A percentile compares a stretch with the other conserved stretches of the same genome.
These are phyloP conservation scores for Montipora capitata DNA, from an alignment of 92 coral and sea anemone genomes.

Conservation along the genomic window DNA sequence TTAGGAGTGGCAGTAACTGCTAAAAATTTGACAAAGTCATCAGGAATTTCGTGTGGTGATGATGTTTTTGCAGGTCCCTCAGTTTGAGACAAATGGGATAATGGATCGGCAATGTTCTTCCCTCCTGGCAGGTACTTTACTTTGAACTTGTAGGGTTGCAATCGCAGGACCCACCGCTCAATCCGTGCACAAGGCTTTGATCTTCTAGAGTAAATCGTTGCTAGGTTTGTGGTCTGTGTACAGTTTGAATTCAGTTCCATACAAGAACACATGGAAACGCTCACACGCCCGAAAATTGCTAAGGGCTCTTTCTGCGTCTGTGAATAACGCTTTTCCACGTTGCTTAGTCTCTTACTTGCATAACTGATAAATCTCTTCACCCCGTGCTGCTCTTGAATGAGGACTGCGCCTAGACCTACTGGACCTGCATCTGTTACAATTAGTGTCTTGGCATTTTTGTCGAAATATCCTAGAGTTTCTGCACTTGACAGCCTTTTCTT, in stretches of 20 bases:
- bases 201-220: neutral
- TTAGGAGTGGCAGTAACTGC: too few relatives aligned
- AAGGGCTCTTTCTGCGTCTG: neutral
- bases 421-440: slow-evolving; percentile 1
- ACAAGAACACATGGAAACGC: neutral
- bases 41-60: neutral
- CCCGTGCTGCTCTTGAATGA: slow-evolving; percentile 3
- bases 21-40: too few relatives aligned
- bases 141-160: too few relatives aligned
- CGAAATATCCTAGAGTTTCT: neutral
- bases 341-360: neutral
- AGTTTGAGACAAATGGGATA: neutral
- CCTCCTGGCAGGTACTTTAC: too few relatives aligned
- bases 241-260: neutral
- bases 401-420: slow-evolving; percentile 2
- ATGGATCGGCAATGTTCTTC: too few relatives aligned
- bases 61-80: neutral
- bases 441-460: slow-evolving; percentile 1
- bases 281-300: slow-evolving; percentile 1
- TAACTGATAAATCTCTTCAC: too few relatives aligned
- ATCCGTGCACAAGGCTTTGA: neutral
- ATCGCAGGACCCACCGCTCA: too few relatives aligned
- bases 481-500: neutral
- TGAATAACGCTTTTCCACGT: neutral
- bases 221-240: neutral